These are phyloP conservation scores for Nilaparvata lugens DNA, from an alignment of 1,140 invertebrate species.

Conservation along the genomic window DNA sequence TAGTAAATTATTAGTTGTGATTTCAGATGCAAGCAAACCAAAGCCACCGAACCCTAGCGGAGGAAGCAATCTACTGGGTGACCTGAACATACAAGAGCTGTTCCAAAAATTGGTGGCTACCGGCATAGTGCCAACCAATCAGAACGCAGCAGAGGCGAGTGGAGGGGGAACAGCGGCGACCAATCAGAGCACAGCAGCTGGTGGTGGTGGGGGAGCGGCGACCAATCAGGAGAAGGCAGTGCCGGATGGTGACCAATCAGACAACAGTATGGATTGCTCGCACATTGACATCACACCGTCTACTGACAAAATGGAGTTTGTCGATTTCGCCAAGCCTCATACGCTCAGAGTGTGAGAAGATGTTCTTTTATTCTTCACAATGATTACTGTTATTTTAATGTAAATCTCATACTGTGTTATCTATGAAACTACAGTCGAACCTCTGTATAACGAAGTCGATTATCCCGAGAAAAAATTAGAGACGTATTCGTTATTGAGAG, in stretches of 20 bases:
- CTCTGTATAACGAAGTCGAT: too few species aligned
- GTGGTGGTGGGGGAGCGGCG: too few species aligned
- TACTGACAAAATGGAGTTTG: constrained; percentile 42
- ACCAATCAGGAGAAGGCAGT: too few species aligned
- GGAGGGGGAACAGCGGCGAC: too few species aligned
- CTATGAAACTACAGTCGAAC: too few species aligned
- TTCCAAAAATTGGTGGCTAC: constrained; percentile 74
- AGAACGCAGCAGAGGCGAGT: constrained; percentile 22
- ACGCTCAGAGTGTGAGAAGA: constrained; percentile 62
- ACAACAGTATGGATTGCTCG: too few species aligned
- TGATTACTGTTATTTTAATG: too few species aligned
- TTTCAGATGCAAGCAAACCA: constrained; percentile 2
- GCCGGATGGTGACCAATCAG: too few species aligned
- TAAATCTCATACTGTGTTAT: too few species aligned
- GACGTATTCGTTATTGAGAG: too few species aligned
- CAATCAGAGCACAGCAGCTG: constrained; percentile 2
- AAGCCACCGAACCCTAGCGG: constrained; percentile 37
- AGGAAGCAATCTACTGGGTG: constrained; percentile 20
- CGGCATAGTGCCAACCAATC: constrained; percentile 55
- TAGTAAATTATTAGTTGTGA: neutral
- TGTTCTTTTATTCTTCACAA: constrained; percentile 6
- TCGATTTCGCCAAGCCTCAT: constrained; percentile 56
- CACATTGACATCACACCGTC: constrained; percentile 17
- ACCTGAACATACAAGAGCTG: constrained; percentile 68
- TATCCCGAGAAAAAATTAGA: too few species aligned